Conservation (phyloP, 2,797 vertebrate species). For the Apogon hyalosoma region DNA sequence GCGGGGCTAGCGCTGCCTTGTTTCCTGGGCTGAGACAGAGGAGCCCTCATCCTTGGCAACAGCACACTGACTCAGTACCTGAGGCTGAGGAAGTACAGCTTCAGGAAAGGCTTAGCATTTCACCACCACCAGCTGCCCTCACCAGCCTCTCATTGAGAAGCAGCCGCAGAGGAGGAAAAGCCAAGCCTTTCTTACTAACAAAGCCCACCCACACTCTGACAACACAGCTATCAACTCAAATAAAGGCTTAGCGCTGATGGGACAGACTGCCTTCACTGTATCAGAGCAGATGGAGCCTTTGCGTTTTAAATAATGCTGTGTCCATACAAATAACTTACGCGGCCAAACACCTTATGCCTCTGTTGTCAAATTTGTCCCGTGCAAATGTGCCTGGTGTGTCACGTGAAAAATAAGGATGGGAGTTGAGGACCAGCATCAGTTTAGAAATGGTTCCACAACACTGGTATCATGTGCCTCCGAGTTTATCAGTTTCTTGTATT, state of each 20-base stretch:
- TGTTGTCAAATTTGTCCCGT: background rate
- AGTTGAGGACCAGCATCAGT: too few relatives aligned
- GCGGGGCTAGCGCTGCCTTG: conserved; percentile 46
- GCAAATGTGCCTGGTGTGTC: conserved; percentile 12
- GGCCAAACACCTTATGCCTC: conserved; percentile 23
- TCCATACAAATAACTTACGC: conserved; percentile 5
- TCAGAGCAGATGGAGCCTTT: conserved; percentile 19
- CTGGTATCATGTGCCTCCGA: too few relatives aligned
- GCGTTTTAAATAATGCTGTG: conserved; percentile 22
- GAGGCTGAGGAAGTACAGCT: conserved; percentile 79
- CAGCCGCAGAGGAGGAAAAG: conserved; percentile 63
- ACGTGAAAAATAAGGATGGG: too few relatives aligned
- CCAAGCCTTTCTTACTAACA: conserved; percentile 57
- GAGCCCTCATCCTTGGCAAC: conserved; percentile 72
- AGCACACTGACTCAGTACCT: conserved; percentile 60
- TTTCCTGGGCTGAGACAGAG: conserved; percentile 61
- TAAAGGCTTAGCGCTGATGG: conserved; percentile 35
- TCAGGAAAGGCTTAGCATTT: conserved; percentile 80
- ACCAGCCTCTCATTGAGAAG: conserved; percentile 66
- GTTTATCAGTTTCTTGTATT: too few relatives aligned
- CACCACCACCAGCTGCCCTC: conserved; percentile 66
- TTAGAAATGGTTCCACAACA: too few relatives aligned
- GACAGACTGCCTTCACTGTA: conserved; percentile 22
- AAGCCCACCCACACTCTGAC: conserved; percentile 62
- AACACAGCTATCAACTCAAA: conserved; percentile 54